These are phyloP conservation scores for Caenorhabditis japonica DNA, from an alignment of 2,888 invertebrate genomes.

Conservation along the genomic window DNA sequence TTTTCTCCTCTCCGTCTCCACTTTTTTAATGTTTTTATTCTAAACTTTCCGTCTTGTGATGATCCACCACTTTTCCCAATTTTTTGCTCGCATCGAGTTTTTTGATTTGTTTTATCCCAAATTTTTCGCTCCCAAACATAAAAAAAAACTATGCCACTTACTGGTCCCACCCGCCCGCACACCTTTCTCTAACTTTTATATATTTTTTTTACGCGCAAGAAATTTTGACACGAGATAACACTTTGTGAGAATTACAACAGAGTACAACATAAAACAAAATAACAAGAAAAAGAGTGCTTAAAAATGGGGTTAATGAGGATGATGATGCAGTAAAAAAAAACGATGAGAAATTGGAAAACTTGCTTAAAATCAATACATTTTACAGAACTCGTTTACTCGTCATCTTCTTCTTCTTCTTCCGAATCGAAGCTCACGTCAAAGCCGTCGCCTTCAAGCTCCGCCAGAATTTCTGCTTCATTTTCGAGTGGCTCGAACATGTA, in stretches of 20 bases:
- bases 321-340: too few species aligned
- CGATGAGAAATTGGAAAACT: not conserved
- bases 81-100: conserved; percentile 33
- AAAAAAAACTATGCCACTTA: conserved; percentile 2
- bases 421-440: not conserved
- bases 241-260: too few species aligned
- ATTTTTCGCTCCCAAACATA: too few species aligned
- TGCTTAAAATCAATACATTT: too few species aligned
- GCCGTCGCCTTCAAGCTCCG: not conserved
- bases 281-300: too few species aligned
- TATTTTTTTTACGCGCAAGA: not conserved
- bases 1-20: conserved; percentile 5
- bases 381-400: too few species aligned
- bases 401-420: too few species aligned
- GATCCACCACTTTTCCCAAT: not conserved
- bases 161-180: not conserved
- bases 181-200: not conserved
- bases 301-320: too few species aligned
- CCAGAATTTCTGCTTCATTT: not conserved
- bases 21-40: conserved; percentile 7
- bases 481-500: conserved; percentile 14
- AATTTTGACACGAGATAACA: too few species aligned
- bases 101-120: conserved; percentile 1
- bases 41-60: not conserved
- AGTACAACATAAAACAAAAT: too few species aligned